These are phyloP conservation scores for Sus scrofa DNA, from an alignment of 2,113 vertebrate genomes.

Conservation along the genomic window T2T-Sscrofa CM000830.6:42319501-42320000, in stretches of 20 bases:
- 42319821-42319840: too few relatives aligned
- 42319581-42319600: background rate
- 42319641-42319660: background rate
- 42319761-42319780: too few relatives aligned
- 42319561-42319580: background rate
- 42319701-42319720: too few relatives aligned
- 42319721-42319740: too few relatives aligned
- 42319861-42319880: too few relatives aligned
- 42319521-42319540: background rate
- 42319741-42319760: too few relatives aligned
- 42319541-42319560: background rate
- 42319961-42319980: background rate
- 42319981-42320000: background rate
- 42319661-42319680: background rate
- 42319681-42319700: background rate
- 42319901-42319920: too few relatives aligned
- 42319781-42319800: too few relatives aligned
- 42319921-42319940: background rate
- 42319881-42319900: too few relatives aligned
- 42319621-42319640: too few relatives aligned
- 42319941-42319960: background rate
- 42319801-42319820: too few relatives aligned
- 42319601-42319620: conserved; percentile 29
- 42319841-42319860: too few relatives aligned
- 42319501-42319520: background rate